Evolutionary conservation across 2,888 invertebrate species (phyloP).

Genomic region (Pyrgus malvae): DNA sequence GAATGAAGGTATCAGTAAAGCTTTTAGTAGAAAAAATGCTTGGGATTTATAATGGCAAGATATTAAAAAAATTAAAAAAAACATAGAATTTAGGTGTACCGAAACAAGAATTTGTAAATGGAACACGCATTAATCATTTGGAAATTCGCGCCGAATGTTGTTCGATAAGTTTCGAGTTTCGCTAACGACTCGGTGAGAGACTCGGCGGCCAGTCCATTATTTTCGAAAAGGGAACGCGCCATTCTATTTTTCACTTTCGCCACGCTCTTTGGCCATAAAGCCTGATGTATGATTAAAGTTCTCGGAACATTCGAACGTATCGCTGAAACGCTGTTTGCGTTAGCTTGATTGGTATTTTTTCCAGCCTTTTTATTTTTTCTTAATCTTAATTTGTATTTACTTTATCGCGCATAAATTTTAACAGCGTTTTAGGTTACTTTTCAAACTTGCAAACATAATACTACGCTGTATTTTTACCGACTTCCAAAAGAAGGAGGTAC

Average conservation of each 20-base stretch:
- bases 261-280: slow-evolving; percentile 49
- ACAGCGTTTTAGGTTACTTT: background rate
- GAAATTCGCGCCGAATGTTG: slow-evolving; percentile 50
- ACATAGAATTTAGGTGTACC: slow-evolving; percentile 33
- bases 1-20: background rate
- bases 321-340: slow-evolving; percentile 28
- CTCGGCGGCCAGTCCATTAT: slow-evolving; percentile 70
- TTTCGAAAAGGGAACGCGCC: slow-evolving; percentile 63
- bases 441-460: too few relatives aligned
- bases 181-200: slow-evolving; percentile 68
- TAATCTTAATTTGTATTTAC: background rate
- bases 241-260: slow-evolving; percentile 53
- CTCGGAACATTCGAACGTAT: slow-evolving; percentile 32
- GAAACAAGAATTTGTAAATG: slow-evolving; percentile 44
- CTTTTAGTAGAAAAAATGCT: slow-evolving; percentile 8
- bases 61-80: slow-evolving; percentile 26
- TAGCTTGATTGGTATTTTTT: slow-evolving; percentile 25
- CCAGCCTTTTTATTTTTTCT: slow-evolving; percentile 3
- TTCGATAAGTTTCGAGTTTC: slow-evolving; percentile 55
- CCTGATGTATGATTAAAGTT: slow-evolving; percentile 67
- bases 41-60: background rate
- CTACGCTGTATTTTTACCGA: too few relatives aligned
- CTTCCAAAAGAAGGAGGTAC: too few relatives aligned
- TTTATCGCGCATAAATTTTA: background rate
- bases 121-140: slow-evolving; percentile 62